Evolutionary conservation across 2,113 vertebrate species (phyloP).

Genomic region (Salvelinus sp.): DNA sequence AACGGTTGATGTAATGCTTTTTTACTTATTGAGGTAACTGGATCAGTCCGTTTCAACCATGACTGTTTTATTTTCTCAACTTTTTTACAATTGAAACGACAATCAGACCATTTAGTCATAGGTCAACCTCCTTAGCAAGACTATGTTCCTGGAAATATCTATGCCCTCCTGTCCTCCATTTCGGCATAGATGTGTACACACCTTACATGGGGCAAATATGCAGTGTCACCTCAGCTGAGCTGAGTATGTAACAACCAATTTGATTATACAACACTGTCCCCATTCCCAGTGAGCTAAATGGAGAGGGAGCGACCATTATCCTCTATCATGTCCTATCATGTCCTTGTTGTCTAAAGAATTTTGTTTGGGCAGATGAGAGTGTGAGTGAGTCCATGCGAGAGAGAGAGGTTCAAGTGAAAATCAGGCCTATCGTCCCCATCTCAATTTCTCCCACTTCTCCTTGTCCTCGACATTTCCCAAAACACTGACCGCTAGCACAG

Average conservation of each 20-base stretch:
- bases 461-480: slow-evolving; percentile 42
- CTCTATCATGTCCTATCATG: background rate
- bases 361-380: background rate
- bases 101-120: background rate
- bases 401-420: slow-evolving; percentile 22
- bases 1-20: slow-evolving; percentile 33
- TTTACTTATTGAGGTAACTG: slow-evolving; percentile 8
- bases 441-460: slow-evolving; percentile 34
- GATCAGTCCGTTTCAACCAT: slow-evolving; percentile 25
- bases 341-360: slow-evolving; percentile 15
- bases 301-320: slow-evolving; percentile 1
- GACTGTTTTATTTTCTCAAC: slow-evolving; percentile 3
- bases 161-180: background rate
- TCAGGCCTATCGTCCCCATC: slow-evolving; percentile 19
- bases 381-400: slow-evolving; percentile 13
- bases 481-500: slow-evolving; percentile 36
- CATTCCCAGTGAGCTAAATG: background rate
- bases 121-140: background rate
- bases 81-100: background rate
- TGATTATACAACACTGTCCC: background rate
- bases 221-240: slow-evolving; percentile 19
- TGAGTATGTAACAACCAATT: background rate
- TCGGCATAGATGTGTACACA: background rate
- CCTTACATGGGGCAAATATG: slow-evolving; percentile 14
- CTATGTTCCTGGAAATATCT: background rate